Evolutionary conservation across 2,888 invertebrate species (phyloP), one percentile per base, ranked within the genome.

Genomic region (Ophion ventricosus): DNA sequence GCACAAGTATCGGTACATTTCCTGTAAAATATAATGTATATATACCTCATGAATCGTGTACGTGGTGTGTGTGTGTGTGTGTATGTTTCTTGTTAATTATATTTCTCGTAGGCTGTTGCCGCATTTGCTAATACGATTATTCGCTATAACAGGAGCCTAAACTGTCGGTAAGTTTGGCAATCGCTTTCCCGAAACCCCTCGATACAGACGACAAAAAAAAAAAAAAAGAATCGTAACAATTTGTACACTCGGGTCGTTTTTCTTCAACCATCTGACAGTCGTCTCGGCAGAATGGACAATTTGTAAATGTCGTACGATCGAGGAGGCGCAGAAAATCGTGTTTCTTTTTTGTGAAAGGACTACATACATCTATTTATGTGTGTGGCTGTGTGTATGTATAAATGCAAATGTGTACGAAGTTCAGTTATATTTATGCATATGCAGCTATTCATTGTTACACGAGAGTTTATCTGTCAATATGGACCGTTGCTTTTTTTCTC

Each of bases 311-410:
- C 63, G 49, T 29, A 26, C 43, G 57, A 84, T 88, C 89, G 80
- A 87, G 87, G 87, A 88, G 86, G 86, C 83, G 85, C 87, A 83
- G 86, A 82, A 76, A 70, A 80, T 74, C 79, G 86, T 83, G 84
- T 87, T 72, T 88, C 91, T 91, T 88, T 72, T 88, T 91, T 91
- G 89, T 90, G 91, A 89, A 91, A 90, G 87, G 14, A 17, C 17
- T 49, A 49, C 17, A 49, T 49, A 49, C 2, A 49, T 91, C 91
- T 93, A 92, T 91, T 92, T 93, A 93, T 92, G 92, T 91, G 92
- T 92, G 91, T 88, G 88, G 84, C 84, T 87, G 76, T 91, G 89
- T 89, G 88, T 88, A 86, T 89, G 87, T 89, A 35, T 77, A 69
- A 73, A 69, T 40, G 74, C 73, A 73, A 59, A 67, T 80, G 43